Percentiles rank a stretch among this genome's conserved stretches.
Conservation (phyloP, 2,113 vertebrate species). For the Egretta garzetta region DNA sequence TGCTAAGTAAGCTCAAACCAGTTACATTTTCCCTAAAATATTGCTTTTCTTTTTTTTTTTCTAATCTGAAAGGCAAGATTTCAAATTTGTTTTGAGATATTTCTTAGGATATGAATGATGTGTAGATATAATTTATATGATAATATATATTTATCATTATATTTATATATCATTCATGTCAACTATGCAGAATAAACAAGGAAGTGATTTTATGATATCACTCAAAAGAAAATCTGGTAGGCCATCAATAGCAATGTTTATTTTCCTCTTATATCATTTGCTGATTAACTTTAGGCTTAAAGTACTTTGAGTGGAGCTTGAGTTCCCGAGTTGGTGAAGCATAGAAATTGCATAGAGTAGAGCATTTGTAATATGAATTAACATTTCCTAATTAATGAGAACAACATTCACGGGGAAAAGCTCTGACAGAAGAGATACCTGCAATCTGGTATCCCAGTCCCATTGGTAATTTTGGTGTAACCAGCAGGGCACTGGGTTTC, state of each 20-base stretch:
- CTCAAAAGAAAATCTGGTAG: neutral
- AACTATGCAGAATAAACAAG: neutral
- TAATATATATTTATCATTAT: neutral
- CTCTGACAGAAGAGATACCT: constrained; percentile 64
- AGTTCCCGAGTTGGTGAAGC: neutral
- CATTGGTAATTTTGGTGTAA: constrained; percentile 65
- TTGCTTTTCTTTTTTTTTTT: rapidly evolving
- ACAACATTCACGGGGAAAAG: neutral
- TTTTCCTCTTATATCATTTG: neutral
- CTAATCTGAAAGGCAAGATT: neutral
- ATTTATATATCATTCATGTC: neutral
- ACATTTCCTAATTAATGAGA: neutral
- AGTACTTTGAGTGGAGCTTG: neutral
- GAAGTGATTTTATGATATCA: neutral
- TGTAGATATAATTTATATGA: neutral
- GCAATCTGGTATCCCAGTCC: constrained; percentile 72
- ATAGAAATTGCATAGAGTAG: neutral
- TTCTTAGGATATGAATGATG: neutral
- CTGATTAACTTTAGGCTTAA: neutral
- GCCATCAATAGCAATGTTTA: neutral
- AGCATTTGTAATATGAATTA: neutral
- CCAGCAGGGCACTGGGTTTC: constrained; percentile 66
- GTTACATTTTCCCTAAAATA: neutral
- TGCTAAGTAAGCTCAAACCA: neutral
- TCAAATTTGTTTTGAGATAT: neutral